A percentile compares a stretch with the other conserved stretches of the same genome.
Evolutionary conservation across 2,888 invertebrate species (phyloP).

Genomic region (Frankliniella intonsa): DNA sequence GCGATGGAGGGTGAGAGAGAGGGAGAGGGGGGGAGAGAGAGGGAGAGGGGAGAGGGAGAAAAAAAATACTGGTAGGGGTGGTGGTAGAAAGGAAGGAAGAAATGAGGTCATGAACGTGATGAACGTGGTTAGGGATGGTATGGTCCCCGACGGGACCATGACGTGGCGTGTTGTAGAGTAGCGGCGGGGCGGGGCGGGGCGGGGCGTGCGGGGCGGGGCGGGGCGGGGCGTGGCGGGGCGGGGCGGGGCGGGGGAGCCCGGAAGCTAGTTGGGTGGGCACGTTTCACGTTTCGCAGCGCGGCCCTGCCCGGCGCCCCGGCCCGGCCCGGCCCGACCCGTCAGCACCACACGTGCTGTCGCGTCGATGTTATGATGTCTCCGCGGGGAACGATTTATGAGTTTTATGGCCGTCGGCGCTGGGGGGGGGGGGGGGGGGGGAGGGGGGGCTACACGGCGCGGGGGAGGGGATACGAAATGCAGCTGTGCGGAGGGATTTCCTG

Average conservation of each 20-base stretch:
- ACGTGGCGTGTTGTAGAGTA: no score
- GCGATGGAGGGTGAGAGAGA: constrained; percentile 3
- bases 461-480: no score
- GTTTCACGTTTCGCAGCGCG: background rate
- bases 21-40: background rate
- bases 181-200: no score
- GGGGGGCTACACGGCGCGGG: no score
- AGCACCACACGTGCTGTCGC: background rate
- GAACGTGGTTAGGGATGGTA: background rate
- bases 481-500: no score
- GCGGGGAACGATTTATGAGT: constrained; percentile 3
- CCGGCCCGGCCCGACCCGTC: background rate
- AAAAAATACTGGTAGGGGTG: background rate
- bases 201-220: no score
- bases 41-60: background rate
- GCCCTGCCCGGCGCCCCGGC: background rate
- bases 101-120: constrained; percentile 11
- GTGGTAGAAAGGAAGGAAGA: constrained; percentile 20
- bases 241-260: no score
- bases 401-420: no score
- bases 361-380: constrained; percentile 20
- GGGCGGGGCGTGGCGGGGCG: no score
- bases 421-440: no score
- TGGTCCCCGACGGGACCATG: no score
- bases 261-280: no score